These are phyloP conservation scores for Sturnira hondurensis DNA, from an alignment of 2,113 vertebrate genomes.

Conservation along the genomic window DNA sequence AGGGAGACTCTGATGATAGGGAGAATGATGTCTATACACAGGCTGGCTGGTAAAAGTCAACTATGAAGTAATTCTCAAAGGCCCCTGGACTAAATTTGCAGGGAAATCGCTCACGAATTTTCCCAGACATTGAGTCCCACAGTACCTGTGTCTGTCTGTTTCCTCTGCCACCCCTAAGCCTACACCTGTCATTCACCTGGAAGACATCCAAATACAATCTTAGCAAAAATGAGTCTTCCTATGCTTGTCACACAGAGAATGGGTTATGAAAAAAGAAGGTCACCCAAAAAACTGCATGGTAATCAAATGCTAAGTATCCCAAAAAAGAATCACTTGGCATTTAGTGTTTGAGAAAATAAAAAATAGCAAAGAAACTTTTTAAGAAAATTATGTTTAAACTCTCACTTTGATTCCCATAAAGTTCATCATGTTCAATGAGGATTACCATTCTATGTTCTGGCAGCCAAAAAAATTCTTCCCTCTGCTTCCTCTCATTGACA, in stretches of 20 bases:
- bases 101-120: not conserved
- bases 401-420: not conserved
- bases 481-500: not conserved
- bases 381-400: not conserved
- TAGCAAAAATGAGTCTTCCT: not conserved
- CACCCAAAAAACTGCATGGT: not conserved
- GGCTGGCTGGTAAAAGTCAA: not conserved
- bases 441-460: constrained; percentile 32
- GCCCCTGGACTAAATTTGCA: not conserved
- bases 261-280: not conserved
- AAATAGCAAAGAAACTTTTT: constrained; percentile 30
- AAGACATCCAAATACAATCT: not conserved
- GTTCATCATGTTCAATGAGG: not conserved
- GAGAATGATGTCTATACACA: not conserved
- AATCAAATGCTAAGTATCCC: constrained; percentile 4
- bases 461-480: constrained; percentile 4
- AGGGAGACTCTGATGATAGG: not conserved
- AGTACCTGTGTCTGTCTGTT: not conserved
- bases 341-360: constrained; percentile 35
- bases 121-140: not conserved
- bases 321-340: constrained; percentile 32
- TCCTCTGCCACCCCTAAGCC: not conserved
- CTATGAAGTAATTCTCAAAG: not conserved
- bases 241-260: not conserved
- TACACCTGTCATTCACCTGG: not conserved